phyloP scores from a whole-genome alignment of 2,113 vertebrate species.

The Nannobrachium achirus region DNA sequence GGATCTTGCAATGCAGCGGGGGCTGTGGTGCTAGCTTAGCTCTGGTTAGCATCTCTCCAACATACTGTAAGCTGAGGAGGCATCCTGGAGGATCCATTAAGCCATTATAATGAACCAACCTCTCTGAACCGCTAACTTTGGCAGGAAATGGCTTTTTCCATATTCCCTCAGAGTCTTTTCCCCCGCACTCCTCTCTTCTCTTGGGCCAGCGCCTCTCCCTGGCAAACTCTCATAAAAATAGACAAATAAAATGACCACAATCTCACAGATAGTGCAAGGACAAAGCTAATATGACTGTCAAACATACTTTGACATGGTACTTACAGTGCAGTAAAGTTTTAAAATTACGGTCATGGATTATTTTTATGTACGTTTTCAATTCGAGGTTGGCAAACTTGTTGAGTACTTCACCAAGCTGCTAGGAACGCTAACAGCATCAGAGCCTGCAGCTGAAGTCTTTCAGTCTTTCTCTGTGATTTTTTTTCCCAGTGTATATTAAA shows the following conservation, averaged over 20 bases:
- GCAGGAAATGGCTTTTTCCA: constrained; percentile 79
- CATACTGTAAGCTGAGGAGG: constrained; percentile 71
- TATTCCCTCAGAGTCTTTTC: constrained; percentile 68
- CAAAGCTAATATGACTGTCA: constrained; percentile 31
- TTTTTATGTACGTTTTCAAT: background rate
- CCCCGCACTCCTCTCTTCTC: constrained; percentile 52
- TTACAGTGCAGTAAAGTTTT: background rate
- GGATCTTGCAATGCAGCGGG: constrained; percentile 40
- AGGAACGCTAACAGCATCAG: background rate
- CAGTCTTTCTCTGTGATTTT: too few species aligned
- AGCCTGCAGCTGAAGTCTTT: too few species aligned
- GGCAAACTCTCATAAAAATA: constrained; percentile 57
- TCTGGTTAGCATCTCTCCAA: constrained; percentile 60
- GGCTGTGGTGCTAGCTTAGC: constrained; percentile 40
- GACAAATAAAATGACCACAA: constrained; percentile 46
- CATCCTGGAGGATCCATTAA: constrained; percentile 81
- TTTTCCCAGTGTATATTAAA: too few species aligned
- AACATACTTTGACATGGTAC: constrained; percentile 7
- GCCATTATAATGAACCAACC: constrained; percentile 73
- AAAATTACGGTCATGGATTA: background rate
- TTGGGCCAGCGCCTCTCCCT: constrained; percentile 55
- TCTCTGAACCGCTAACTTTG: constrained; percentile 77
- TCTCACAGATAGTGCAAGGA: constrained; percentile 25
- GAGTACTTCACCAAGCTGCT: background rate
- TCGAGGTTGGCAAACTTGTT: background rate